phyloP scores from a whole-genome alignment of 2,113 vertebrate species.

The Anthoscopus minutus region DNA sequence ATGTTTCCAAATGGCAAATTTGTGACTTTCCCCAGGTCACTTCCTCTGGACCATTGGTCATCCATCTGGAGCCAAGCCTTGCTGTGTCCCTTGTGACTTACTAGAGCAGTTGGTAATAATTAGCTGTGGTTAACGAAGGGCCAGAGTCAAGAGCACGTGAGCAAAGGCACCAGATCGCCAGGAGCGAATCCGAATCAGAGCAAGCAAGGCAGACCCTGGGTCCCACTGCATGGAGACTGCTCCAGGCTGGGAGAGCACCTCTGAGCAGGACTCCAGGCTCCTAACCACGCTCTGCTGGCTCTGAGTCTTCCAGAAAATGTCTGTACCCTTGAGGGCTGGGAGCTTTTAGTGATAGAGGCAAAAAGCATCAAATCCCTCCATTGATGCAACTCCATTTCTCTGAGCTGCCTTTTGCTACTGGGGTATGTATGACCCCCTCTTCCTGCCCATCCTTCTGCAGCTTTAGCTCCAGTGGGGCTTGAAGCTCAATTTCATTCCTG shows the following conservation, averaged over 20 bases:
- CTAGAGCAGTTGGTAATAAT: conserved; percentile 9
- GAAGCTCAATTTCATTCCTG: background rate
- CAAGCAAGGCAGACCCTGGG: accelerated
- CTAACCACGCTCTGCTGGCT: background rate
- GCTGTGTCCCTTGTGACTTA: background rate
- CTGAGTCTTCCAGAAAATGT: background rate
- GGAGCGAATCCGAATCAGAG: accelerated
- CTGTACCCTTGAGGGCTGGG: background rate
- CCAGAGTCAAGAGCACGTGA: background rate
- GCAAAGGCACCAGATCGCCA: accelerated
- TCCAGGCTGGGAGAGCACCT: background rate
- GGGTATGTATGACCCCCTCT: accelerated
- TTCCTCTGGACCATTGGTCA: background rate
- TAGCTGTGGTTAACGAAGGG: background rate
- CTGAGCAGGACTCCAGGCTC: background rate
- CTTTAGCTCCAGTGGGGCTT: background rate
- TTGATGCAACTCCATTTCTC: accelerated
- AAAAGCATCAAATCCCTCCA: background rate
- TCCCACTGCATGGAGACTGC: background rate
- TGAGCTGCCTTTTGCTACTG: background rate
- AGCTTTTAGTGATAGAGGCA: background rate
- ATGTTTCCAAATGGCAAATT: background rate
- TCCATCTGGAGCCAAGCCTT: background rate
- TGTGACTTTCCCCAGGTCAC: background rate
- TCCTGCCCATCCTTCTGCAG: background rate